A percentile compares a stretch with the other conserved stretches of the same genome.
Conservation (phyloP, 1,140 invertebrate species). For the Drosophila kurseongensis region DNA sequence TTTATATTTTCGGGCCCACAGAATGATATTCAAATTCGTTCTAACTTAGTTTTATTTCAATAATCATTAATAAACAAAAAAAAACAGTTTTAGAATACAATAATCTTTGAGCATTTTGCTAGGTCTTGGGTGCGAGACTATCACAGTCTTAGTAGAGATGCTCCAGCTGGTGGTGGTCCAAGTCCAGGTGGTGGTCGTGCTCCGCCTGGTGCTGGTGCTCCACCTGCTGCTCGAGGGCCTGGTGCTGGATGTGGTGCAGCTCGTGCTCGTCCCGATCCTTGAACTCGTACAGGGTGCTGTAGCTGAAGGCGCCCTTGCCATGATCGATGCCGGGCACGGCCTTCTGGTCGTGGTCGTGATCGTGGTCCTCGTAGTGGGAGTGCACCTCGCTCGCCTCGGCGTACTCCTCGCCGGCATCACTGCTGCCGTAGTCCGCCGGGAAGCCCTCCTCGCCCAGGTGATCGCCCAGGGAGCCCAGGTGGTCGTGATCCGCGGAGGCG, state of each 20-base stretch:
- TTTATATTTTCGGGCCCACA: neutral
- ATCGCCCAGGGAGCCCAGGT: slow-evolving; percentile 59
- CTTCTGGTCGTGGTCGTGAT: slow-evolving; percentile 51
- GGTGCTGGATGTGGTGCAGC: slow-evolving; percentile 57
- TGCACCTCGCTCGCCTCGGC: slow-evolving; percentile 69
- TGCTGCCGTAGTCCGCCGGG: slow-evolving; percentile 64
- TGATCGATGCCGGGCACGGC: slow-evolving; percentile 78
- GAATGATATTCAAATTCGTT: neutral
- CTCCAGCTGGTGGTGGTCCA: slow-evolving; percentile 32
- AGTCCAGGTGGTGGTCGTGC: slow-evolving; percentile 28
- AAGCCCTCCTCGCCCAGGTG: slow-evolving; percentile 66
- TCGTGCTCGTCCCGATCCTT: slow-evolving; percentile 72
- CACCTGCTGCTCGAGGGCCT: slow-evolving; percentile 53
- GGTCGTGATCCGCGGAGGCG: slow-evolving; percentile 19
- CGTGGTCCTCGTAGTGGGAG: slow-evolving; percentile 51
- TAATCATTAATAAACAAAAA: slow-evolving; percentile 18
- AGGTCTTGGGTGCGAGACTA: slow-evolving; percentile 29
- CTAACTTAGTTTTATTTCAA: slow-evolving; percentile 35
- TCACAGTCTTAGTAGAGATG: slow-evolving; percentile 48
- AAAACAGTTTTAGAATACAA: slow-evolving; percentile 20
- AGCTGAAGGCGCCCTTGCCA: slow-evolving; percentile 79
- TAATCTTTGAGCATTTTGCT: slow-evolving; percentile 36
- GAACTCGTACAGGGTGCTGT: slow-evolving; percentile 79
- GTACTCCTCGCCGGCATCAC: slow-evolving; percentile 60
- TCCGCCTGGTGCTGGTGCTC: slow-evolving; percentile 55